phyloP scores from a whole-genome alignment of 2,797 vertebrate species.

The Pangasius macronema region DNA sequence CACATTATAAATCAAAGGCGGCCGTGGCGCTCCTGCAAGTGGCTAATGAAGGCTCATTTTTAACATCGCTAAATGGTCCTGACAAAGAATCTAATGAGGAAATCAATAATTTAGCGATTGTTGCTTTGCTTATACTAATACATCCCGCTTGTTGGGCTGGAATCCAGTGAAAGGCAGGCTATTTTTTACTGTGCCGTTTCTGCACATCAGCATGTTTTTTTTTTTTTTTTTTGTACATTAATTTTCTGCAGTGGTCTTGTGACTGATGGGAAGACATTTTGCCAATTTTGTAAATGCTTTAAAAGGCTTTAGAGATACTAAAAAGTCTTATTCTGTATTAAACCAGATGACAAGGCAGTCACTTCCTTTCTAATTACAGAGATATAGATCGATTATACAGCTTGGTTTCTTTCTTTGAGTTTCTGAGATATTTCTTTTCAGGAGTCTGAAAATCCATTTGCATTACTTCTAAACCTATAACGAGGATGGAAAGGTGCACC shows the following conservation, averaged over 20 bases:
- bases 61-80: slow-evolving; percentile 94
- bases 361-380: slow-evolving; percentile 42
- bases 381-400: slow-evolving; percentile 29
- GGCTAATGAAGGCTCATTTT: slow-evolving; percentile 89
- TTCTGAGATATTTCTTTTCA: background rate
- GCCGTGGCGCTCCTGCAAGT: slow-evolving; percentile 82
- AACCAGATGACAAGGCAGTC: slow-evolving; percentile 17
- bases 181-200: slow-evolving; percentile 72
- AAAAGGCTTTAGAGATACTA: slow-evolving; percentile 26
- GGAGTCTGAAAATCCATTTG: background rate
- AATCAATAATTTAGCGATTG: slow-evolving; percentile 95
- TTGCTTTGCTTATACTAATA: slow-evolving; percentile 88
- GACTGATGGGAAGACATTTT: slow-evolving; percentile 40
- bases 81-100: slow-evolving; percentile 90
- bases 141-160: slow-evolving; percentile 69
- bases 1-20: slow-evolving; percentile 92
- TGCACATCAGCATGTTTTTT: slow-evolving; percentile 73
- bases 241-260: slow-evolving; percentile 59
- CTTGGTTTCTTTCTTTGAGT: background rate
- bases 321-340: slow-evolving; percentile 40
- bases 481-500: background rate
- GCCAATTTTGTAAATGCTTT: slow-evolving; percentile 34
- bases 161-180: slow-evolving; percentile 63
- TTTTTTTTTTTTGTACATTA: slow-evolving; percentile 60
- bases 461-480: background rate